phyloP scores from a whole-genome alignment of 2,888 invertebrate species.

The Drosophila setosimentum region DNA sequence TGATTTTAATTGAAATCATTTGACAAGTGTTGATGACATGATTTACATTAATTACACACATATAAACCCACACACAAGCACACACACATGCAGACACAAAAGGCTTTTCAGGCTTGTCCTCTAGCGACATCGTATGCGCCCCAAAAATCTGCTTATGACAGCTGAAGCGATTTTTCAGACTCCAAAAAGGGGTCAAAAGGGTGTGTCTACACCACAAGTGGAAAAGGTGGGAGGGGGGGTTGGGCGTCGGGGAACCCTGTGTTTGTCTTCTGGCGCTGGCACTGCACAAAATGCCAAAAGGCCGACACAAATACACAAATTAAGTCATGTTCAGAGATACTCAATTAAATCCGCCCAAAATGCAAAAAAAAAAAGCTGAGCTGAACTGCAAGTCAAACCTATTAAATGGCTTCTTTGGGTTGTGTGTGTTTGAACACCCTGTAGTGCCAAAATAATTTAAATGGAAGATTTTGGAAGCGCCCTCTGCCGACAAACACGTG shows the following conservation, averaged over 20 bases:
- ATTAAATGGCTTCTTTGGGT: constrained; percentile 24
- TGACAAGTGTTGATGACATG: constrained; percentile 53
- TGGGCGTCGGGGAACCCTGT: neutral
- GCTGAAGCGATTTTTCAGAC: constrained; percentile 45
- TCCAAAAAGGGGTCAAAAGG: neutral
- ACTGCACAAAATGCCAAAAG: constrained; percentile 44
- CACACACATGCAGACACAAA: neutral
- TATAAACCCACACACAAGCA: neutral
- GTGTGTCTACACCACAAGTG: constrained; percentile 13
- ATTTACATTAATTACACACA: constrained; percentile 52
- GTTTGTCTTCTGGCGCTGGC: constrained; percentile 19
- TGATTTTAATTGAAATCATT: constrained; percentile 58
- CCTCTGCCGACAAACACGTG: too few relatives aligned
- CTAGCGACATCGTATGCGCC: constrained; percentile 1
- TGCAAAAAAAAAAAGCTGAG: constrained; percentile 10
- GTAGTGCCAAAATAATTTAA: neutral
- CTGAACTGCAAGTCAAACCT: neutral
- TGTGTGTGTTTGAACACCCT: neutral
- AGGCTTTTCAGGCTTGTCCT: constrained; percentile 13
- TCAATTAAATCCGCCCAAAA: constrained; percentile 38
- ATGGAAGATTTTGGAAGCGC: neutral
- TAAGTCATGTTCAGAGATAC: constrained; percentile 47
- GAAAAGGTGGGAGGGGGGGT: neutral
- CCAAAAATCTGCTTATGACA: constrained; percentile 57
- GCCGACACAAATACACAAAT: constrained; percentile 33